These are phyloP conservation scores for Aphelocoma californica DNA, from an alignment of 2,797 vertebrate species.

Conservation along the genomic window DNA sequence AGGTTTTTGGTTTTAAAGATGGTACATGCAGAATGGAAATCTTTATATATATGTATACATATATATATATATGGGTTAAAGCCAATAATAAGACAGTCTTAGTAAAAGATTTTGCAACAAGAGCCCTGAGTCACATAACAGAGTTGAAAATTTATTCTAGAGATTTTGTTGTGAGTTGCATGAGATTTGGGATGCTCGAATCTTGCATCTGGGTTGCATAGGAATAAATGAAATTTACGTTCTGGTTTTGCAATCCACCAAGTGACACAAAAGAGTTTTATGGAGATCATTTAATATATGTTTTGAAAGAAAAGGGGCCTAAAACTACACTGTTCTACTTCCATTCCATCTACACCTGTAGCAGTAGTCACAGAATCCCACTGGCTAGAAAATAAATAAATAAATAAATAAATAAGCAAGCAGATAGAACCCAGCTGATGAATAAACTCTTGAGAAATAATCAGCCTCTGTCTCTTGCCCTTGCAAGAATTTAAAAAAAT, in stretches of 20 bases:
- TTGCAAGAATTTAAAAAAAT: not conserved
- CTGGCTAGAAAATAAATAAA: not conserved
- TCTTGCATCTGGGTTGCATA: not conserved
- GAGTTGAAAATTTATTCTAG: not conserved
- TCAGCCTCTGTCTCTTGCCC: not conserved
- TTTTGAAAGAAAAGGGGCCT: not conserved
- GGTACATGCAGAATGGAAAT: not conserved
- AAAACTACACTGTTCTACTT: not conserved
- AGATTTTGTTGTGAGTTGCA: not conserved
- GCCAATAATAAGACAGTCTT: not conserved
- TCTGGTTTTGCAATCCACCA: not conserved
- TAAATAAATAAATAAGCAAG: not conserved
- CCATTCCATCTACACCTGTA: not conserved
- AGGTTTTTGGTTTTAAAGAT: not conserved
- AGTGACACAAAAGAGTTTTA: not conserved
- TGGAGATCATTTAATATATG: not conserved
- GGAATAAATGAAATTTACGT: not conserved
- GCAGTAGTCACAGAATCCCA: not conserved
- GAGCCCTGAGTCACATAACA: rapidly evolving
- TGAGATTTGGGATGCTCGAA: not conserved
- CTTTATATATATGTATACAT: too few relatives aligned
- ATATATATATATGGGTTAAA: not conserved
- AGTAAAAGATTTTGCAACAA: not conserved
- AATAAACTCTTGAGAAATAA: not conserved
- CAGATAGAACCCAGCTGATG: not conserved